Base-by-base conservation (phyloP, 2,113 vertebrate species). In the Oncorhynchus nerka region DNA sequence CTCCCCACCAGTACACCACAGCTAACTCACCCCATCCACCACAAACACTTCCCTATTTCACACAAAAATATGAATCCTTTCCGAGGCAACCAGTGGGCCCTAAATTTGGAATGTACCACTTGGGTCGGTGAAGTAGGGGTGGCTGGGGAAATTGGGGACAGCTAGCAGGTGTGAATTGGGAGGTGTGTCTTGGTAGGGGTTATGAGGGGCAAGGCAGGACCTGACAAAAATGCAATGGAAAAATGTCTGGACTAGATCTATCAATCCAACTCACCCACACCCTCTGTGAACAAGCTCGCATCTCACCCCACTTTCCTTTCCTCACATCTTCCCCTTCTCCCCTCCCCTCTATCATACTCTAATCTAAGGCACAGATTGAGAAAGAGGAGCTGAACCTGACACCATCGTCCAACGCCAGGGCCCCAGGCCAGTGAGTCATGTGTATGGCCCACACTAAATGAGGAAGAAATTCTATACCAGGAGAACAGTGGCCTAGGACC, bases 81-180 rank as follows among this genome's bases (percentile, higher is more conserved):
- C 59, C 64, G 34, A 70, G 78, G 83, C 85, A 84, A 94, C 92
- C 93, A 92, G 89, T 93, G 93, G 75, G 55, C 32, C 45, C 90
- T 85, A 86, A 86, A 91, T 88, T 81, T 91, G 83, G 85, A 71
- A 74, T 39, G 32, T 75, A 81, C 83, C 86, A 85, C 82, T 83
- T 45, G 39, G 2, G 39, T 45, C 74, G 68, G 78, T 30, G 26
- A 71, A 24, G 39, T 30, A 66, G 66, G 80, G 81, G 74, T 75
- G 71, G 68, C 74, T 1, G 22, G 67, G 71, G 48, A 64, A 45
- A 66, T 51, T 79, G 69, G 45, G 68, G 30, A 66, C 48, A 67
- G 55, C 11, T 4, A 15, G 62, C 24, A 24, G 30, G 69, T 61
- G 45, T 28, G 66, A 45, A 30, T 20, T 5, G 66, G 66, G 76